These are phyloP conservation scores for Anastatus disparis DNA, from an alignment of 1,140 invertebrate species.

Conservation along the genomic window DNA sequence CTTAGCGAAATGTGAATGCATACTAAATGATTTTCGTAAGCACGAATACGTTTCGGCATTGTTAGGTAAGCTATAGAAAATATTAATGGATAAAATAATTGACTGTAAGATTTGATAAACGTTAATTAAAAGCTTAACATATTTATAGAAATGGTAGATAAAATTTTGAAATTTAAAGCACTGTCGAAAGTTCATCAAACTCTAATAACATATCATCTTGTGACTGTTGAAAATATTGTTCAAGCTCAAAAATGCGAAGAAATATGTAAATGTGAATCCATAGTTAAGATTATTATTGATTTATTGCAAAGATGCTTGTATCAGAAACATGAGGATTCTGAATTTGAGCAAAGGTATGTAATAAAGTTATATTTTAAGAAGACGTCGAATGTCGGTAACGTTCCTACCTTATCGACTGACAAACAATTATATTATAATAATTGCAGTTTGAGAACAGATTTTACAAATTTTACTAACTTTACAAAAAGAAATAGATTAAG, in stretches of 20 bases:
- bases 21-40: conserved; percentile 45
- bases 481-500: no score
- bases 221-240: conserved; percentile 43
- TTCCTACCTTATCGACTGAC: no score
- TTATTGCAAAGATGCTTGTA: conserved; percentile 45
- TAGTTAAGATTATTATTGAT: conserved; percentile 38
- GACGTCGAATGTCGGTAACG: no score
- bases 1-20: conserved; percentile 5
- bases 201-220: conserved; percentile 48
- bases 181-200: conserved; percentile 47
- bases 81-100: neutral
- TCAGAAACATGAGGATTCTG: conserved; percentile 46
- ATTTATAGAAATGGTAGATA: conserved; percentile 45
- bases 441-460: no score
- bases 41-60: conserved; percentile 35
- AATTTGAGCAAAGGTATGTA: conserved; percentile 55
- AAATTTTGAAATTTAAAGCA: conserved; percentile 39
- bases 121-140: neutral
- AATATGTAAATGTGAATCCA: conserved; percentile 39
- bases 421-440: no score
- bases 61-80: conserved; percentile 43
- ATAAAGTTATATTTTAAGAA: no score
- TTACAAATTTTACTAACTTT: no score
- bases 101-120: no score
- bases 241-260: conserved; percentile 32